phyloP scores from a whole-genome alignment of 2,113 vertebrate species.

The Tenrec ecaudatus region DNA sequence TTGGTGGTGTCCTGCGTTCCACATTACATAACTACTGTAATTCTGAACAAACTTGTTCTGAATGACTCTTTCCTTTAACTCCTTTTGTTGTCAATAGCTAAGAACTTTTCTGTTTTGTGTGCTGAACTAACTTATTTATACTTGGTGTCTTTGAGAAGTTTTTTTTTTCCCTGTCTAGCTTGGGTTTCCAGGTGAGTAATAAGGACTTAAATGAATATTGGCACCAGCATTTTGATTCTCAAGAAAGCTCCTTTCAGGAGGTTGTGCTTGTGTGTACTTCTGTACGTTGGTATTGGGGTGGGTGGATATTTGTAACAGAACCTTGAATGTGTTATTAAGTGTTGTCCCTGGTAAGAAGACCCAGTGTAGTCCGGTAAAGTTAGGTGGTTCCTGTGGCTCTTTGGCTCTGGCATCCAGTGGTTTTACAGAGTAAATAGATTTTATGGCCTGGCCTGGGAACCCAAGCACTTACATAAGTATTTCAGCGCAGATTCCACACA shows the following conservation, averaged over 20 bases:
- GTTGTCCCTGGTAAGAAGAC: neutral
- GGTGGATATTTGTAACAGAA: conserved; percentile 20
- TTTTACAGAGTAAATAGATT: conserved; percentile 51
- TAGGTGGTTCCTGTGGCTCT: conserved; percentile 14
- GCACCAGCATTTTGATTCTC: neutral
- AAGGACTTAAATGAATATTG: neutral
- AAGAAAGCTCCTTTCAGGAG: neutral
- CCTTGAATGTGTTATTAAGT: conserved; percentile 1
- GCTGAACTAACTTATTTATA: conserved; percentile 7
- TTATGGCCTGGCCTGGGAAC: neutral
- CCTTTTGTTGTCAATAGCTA: neutral
- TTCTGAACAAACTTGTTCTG: neutral
- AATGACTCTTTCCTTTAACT: neutral
- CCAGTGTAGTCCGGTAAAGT: conserved; percentile 28
- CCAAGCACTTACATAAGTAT: conserved; percentile 26
- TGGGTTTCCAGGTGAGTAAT: conserved; percentile 4
- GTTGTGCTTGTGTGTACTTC: neutral
- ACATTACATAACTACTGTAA: conserved; percentile 8
- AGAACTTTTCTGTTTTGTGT: neutral
- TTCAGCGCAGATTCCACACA: conserved; percentile 37
- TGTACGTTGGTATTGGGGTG: neutral
- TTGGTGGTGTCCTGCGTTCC: neutral
- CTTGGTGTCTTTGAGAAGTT: neutral
- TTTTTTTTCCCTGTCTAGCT: neutral
- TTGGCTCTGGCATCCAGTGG: neutral